Evolutionary conservation across 2,888 invertebrate species (phyloP), one percentile per base, ranked within the genome.

Genomic region (Phragmatobia fuliginosa): DNA sequence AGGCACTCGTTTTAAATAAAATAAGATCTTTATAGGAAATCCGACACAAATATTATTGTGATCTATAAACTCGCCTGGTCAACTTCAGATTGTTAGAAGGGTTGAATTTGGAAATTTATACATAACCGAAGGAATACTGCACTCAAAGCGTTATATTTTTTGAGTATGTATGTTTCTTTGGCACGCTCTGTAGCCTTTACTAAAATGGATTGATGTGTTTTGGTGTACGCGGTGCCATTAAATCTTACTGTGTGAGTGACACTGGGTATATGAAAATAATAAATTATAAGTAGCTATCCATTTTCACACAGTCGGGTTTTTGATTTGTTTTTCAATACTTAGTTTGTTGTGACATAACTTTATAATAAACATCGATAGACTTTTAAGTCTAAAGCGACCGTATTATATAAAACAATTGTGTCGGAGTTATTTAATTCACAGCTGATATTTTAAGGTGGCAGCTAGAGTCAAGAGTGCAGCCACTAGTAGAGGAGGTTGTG

Each of bases 361-460:
- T 16, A 28, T 31, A 32, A 31, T 41, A 14, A 62, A 49, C 4
- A 56, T 56, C 56, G 25, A 59, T 18, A 58, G 41, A 32, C 11
- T 64, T 32, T 64, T 49, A 45, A 45, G 6, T n/a, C 45, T 45
- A 7, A 21, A 52, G 52, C 25, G 11, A 52, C n/a, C 2, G 10
- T 11, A 25, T 18, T 18, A 45, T 4, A 45, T 45, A n/a, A 21
- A 45, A 45, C n/a, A 28, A 56, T 1, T 49, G 1, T 33, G 32
- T 60, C 45, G 45, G 41, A 38, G 2, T 41, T 62, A 33, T 6
- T 41, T 28, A 6, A 61, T 45, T 86, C 74, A 80, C 81, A 79
- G 75, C 77, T 90, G 90, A 79, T 88, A 88, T 74, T 87, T 87
- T 80, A 93, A 91, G 49, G 92, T 90, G 86, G 88, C 87, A 76